phyloP scores from a whole-genome alignment of 2,888 invertebrate genomes.

The Nephrotoma flavescens region DNA sequence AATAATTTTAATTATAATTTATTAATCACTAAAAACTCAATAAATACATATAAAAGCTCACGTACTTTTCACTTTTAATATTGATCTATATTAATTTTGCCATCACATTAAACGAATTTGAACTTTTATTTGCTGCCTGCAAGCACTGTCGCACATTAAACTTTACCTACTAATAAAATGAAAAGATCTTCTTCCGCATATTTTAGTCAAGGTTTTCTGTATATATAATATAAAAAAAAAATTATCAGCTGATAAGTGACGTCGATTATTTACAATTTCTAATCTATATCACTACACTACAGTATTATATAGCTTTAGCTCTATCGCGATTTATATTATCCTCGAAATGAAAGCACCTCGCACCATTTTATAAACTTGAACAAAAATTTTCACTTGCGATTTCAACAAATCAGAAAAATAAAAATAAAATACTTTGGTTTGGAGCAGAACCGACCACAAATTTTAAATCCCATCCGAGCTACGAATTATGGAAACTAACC shows the following conservation, averaged over 20 bases:
- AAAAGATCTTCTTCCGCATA: not conserved
- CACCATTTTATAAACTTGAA: not conserved
- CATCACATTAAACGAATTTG: not conserved
- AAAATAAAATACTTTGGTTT: not conserved
- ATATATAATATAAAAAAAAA: not conserved
- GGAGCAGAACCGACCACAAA: not conserved
- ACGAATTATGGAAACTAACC: not conserved
- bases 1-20: too few species aligned
- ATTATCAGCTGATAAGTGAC: not conserved
- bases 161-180: not conserved
- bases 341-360: not conserved
- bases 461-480: not conserved
- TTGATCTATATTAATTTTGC: not conserved
- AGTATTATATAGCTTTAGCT: not conserved
- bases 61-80: too few species aligned
- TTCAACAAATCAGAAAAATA: not conserved
- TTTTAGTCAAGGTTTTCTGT: not conserved
- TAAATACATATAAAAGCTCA: too few species aligned
- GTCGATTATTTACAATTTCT: not conserved
- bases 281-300: not conserved
- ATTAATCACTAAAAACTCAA: too few species aligned
- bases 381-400: not conserved
- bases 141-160: not conserved
- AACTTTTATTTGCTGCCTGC: not conserved
- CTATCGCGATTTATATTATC: not conserved